Evolutionary conservation across 2,888 invertebrate genomes (phyloP), one percentile per base, ranked within the genome.

Genomic region (Pseudococcus longispinus): DNA sequence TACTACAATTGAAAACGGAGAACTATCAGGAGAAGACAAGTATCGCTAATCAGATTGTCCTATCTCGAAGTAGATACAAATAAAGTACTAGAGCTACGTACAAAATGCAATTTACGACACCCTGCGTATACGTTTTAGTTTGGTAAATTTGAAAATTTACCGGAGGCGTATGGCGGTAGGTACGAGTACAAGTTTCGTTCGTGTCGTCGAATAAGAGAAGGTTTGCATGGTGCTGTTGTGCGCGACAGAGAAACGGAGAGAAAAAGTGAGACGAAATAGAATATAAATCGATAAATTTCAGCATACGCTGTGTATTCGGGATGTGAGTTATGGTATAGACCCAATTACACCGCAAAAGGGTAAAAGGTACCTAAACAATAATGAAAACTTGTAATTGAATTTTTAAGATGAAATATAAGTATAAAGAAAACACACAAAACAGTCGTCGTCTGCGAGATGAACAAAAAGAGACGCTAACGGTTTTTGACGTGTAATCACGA

Each of bases 321-420:
- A 18, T 15, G n/a, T 51, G n/a, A n/a, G 51, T n/a, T n/a, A 51
- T 51, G 51, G 11, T 26, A 13, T 65, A 65, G 65, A 65, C 65
- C 65, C 26, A 65, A 23, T 65, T 65, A 65, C 13, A n/a, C 51
- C 51, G 6, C 26, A 65, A 26, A 65, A 65, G 65, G 65, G 65
- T 65, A 65, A 65, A 65, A 37, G 37, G 37, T 37, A 37, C 37
- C 51, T 46, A 51, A n/a, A n/a, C 5, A 60, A 65, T 65, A 65
- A 65, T 65, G 65, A 65, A 65, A 65, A 65, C 26, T 65, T 65
- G 65, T 65, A 65, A 65, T 65, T 65, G 65, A 26, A 65, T 65
- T 65, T 65, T 65, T 26, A 65, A 23, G 65, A 26, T 65, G 26
- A 26, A 26, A 65, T 26, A 15, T 26, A 65, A 3, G 15, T 65